Base-by-base conservation (phyloP, 2,797 vertebrate species). In the Craterocephalus amniculus region DNA sequence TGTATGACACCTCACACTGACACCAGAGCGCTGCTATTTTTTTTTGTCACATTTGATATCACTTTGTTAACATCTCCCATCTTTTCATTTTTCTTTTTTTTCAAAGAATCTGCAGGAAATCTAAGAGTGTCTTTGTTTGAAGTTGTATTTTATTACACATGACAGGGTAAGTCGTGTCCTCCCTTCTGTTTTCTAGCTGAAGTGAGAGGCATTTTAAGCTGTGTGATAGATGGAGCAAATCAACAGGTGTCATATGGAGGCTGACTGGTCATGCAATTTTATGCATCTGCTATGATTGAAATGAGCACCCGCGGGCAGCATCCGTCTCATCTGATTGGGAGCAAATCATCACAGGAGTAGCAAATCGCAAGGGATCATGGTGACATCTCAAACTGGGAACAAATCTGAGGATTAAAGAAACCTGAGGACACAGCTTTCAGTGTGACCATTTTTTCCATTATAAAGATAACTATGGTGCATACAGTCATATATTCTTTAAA, bases 241-340 rank as follows among this genome's bases (percentile, higher is more conserved):
- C 82, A 72, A 70, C 83, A 85, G 75, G 80, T 83, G 75, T 43
- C 34, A 43, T 59, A 71, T 61, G 63, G 72, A 75, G 79, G 73
- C 66, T 78, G 74, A 52, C 36, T 6, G 61, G 61, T 68, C n/a
- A 48, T 74, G 70, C 78, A 54, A 61, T 60, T 63, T 61, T 55
- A 36, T 71, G 73, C 66, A 65, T 70, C 66, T 72, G 64, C 73
- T 69, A 56, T 58, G 60, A 67, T 32, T 74, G 59, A 76, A 72
- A 80, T 57, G 63, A 72, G 66, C 55, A 79, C 64, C 80, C 79
- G 69, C 32, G 65, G 67, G 74, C 76, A 38, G 67, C 64, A 65
- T 71, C 63, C 45, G 58, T 74, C 71, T 83, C 64, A 58, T 80
- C 78, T 72, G 76, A 83, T 67, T 74, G 63, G 71, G 72, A 70